Evolutionary conservation across 2,888 invertebrate genomes (phyloP).

Genomic region (Troides aeacus): DNA sequence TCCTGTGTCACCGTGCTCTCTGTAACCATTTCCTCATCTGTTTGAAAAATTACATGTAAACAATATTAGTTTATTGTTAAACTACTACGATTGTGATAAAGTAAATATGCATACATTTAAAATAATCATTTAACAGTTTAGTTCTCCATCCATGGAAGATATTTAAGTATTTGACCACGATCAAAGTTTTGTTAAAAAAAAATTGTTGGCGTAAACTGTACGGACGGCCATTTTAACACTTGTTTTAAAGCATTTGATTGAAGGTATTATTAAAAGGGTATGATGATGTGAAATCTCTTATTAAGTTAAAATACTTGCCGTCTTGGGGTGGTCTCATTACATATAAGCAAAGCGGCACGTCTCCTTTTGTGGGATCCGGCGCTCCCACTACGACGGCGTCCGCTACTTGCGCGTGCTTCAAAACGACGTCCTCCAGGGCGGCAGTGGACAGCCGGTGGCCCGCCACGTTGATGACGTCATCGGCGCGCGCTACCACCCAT

Average conservation of each 20-base stretch:
- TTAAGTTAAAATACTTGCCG: conserved; percentile 55
- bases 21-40: conserved; percentile 72
- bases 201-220: no score
- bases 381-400: conserved; percentile 95
- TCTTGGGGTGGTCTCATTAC: conserved; percentile 83
- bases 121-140: no score
- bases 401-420: conserved; percentile 90
- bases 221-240: no score
- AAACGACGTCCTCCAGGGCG: conserved; percentile 93
- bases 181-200: no score
- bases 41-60: not conserved
- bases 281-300: no score
- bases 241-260: no score
- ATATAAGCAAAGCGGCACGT: conserved; percentile 93
- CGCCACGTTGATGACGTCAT: conserved; percentile 97
- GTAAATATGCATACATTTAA: no score
- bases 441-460: conserved; percentile 95
- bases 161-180: no score
- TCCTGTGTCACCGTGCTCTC: conserved; percentile 71
- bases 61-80: not conserved
- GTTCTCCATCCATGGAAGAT: no score
- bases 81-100: no score
- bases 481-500: conserved; percentile 93
- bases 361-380: conserved; percentile 93
- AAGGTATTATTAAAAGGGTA: no score